phyloP scores from a whole-genome alignment of 1,140 invertebrate species.

The Aphidius ervi region DNA sequence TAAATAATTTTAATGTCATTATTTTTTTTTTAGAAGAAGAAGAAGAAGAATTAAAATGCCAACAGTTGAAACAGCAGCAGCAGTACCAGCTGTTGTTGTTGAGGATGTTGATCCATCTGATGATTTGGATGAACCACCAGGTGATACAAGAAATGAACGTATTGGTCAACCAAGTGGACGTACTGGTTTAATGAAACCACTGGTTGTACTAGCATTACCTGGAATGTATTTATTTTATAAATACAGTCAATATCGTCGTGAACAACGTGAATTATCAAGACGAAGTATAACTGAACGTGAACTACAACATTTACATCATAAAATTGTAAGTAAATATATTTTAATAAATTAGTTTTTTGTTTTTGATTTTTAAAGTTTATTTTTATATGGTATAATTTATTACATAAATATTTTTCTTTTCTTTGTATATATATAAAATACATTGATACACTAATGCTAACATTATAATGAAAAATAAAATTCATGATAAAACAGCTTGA shows the following conservation, averaged over 20 bases:
- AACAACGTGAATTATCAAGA: constrained; percentile 75
- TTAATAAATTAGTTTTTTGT: too few relatives aligned
- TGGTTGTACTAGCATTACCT: constrained; percentile 75
- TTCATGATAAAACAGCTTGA: too few relatives aligned
- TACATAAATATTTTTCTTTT: too few relatives aligned
- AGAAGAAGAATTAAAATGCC: constrained; percentile 34
- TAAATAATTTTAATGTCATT: not conserved
- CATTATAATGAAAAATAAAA: too few relatives aligned
- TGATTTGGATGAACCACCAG: constrained; percentile 44
- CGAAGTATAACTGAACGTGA: constrained; percentile 79
- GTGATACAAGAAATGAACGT: constrained; percentile 37
- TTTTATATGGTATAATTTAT: too few relatives aligned
- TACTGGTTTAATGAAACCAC: constrained; percentile 69
- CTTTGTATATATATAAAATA: too few relatives aligned
- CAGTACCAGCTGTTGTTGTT: constrained; percentile 34
- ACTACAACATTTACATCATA: constrained; percentile 80
- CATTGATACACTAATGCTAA: too few relatives aligned
- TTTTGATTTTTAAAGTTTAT: too few relatives aligned
- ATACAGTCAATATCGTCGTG: constrained; percentile 80
- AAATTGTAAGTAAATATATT: constrained; percentile 71
- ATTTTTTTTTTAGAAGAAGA: constrained; percentile 1
- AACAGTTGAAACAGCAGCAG: constrained; percentile 38
- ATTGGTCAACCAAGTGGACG: constrained; percentile 47
- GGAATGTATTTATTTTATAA: constrained; percentile 89
- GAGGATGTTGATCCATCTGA: constrained; percentile 41